Base-by-base conservation (phyloP, 2,113 vertebrate species). In the Chamaetylas fuelleborni region DNA sequence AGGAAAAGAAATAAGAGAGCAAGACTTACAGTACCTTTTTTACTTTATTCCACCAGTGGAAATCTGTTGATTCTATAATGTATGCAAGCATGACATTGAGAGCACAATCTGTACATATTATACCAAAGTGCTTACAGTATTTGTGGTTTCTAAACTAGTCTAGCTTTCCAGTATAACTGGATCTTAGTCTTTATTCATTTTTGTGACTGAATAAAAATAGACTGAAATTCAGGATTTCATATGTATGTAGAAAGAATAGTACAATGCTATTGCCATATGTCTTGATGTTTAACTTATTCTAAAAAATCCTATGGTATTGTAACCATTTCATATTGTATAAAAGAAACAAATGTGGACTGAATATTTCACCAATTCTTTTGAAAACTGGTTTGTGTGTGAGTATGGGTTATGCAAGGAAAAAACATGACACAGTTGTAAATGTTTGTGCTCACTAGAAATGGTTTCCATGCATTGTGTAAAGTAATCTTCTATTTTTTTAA, bases 201-300 rank as follows among this genome's bases (percentile, higher is more conserved):
- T 93, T 92, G 92, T 96, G 93, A 97, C 76, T 71, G 78, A 86
- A 92, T 88, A 90, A 92, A 89, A 93, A 92, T 93, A 93, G 80
- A 93, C 77, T 88, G 69, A 92, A 93, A 94, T 93, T 93, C 77
- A 61, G 72, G 86, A 94, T 95, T 97, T 96, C 86, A 38, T 62
- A 88, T 80, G 81, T 80, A 92, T 80, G 92, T 97, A 96, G 97
- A 81, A 92, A 93, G 78, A 84, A 81, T 89, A 95, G 91, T 94
- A 94, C 97, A 95, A 95, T 84, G 58, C 94, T 95, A 58, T 93
- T 79, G 85, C 83, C 97, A 92, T 70, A 84, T 94, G 87, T 98
- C 93, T 97, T 97, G 93, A 94, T 97, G 94, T 97, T 98, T 98
- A 98, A 98, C 97, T 98, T 98, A 98, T 97, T 98, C 96, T 95